Conservation (phyloP, 1,140 invertebrate species). For the Oncopodura yosiiana region DNA sequence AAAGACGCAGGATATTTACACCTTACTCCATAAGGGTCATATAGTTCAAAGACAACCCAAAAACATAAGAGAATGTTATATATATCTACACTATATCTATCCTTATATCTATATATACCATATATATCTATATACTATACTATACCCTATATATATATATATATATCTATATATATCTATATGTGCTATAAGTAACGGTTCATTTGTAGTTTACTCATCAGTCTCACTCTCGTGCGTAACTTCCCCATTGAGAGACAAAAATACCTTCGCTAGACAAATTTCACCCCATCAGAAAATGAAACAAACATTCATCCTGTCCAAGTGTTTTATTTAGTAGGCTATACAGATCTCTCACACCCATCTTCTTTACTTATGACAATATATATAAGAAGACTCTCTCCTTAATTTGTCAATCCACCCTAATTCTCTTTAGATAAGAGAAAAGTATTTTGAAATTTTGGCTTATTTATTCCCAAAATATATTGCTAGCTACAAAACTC, state of each 20-base stretch:
- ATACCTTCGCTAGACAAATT: no score
- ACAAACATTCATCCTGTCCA: constrained; percentile 1
- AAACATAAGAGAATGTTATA: not conserved
- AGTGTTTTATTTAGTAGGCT: not conserved
- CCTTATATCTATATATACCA: no score
- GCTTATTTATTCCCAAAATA: constrained; percentile 9
- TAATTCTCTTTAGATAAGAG: not conserved
- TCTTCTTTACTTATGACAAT: not conserved
- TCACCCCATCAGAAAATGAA: no score
- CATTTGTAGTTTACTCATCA: constrained; percentile 11
- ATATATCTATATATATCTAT: not conserved
- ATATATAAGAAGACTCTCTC: not conserved
- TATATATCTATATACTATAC: no score
- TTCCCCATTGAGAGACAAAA: no score
- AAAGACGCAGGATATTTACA: no score
- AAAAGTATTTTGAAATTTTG: not conserved
- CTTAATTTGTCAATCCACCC: not conserved
- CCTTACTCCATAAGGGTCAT: not conserved
- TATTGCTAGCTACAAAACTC: not conserved
- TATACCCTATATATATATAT: no score
- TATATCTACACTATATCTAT: no score
- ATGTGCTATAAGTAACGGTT: constrained; percentile 9
- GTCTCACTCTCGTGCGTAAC: no score
- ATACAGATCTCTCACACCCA: not conserved
- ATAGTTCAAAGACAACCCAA: not conserved